Evolutionary conservation across 2,888 invertebrate species (phyloP), one percentile per base, ranked within the genome.

Genomic region (Hypomecis punctinalis): DNA sequence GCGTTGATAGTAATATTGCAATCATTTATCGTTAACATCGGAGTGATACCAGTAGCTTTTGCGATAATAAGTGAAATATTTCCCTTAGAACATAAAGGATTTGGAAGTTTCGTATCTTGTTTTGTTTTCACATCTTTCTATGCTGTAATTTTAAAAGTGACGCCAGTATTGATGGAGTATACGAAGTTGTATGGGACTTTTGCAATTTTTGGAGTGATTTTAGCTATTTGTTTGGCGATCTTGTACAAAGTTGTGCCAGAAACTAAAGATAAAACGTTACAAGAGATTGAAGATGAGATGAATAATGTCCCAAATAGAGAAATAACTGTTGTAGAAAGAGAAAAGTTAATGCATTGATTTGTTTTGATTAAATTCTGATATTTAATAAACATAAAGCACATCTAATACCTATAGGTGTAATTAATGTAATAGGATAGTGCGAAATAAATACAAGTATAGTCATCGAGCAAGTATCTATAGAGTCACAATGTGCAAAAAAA

Each of bases 201-300:
- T 68, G 68, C 68, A 5, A 75, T 80, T 5, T 84, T 76, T 46
- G 83, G 76, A 4, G 8, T 72, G 0, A 57, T 65, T 51, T 67
- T 84, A 33, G 51, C 68, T 9, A 8, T 77, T 5, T 76, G 80
- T 64, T 67, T 82, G 3, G 5, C 72, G 0, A n/a, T 77, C 35
- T 67, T 84, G 48, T 76, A 75, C 64, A 78, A 69, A 49, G 66
- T 81, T 40, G 40, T 85, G 33, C 81, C 81, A 10, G 85, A 85
- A 69, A 85, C 85, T 1, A 85, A 84, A 61, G 80, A 81, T 53
- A 83, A 71, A 61, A 77, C 80, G 0, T 67, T 85, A 40, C 79
- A 80, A 58, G 77, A 83, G 13, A 82, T 85, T 45, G 84, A 84
- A 66, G 71, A 79, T 68, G 76, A 79, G 55, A 71, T 85, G 3